Evolutionary conservation across 2,797 vertebrate genomes (phyloP).

Genomic region (Oryzias dopingdopingensis): DNA sequence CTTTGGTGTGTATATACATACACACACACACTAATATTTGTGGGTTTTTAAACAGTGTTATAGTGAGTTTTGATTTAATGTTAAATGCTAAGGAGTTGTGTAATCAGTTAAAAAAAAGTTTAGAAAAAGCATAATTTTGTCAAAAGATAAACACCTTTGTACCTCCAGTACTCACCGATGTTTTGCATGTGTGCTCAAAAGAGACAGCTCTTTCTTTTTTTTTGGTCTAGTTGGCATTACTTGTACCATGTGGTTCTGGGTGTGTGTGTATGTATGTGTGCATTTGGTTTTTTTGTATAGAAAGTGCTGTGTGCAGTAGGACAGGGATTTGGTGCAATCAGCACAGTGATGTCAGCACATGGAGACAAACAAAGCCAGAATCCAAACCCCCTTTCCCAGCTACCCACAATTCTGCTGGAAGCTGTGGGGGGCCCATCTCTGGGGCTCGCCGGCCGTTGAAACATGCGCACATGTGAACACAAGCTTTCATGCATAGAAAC

Average conservation of each 20-base stretch:
- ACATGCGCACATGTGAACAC: constrained; percentile 13
- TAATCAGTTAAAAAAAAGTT: no score
- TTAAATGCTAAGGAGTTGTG: no score
- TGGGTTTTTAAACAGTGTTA: no score
- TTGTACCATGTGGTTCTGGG: constrained; percentile 56
- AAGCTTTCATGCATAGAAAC: constrained; percentile 1
- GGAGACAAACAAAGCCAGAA: constrained; percentile 80
- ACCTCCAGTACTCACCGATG: no score
- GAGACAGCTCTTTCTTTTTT: constrained; percentile 59
- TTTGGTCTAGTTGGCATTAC: constrained; percentile 85
- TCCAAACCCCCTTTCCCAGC: constrained; percentile 56
- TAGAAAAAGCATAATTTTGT: no score
- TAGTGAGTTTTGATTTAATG: no score
- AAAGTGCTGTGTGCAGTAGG: constrained; percentile 87
- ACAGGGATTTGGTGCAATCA: constrained; percentile 87
- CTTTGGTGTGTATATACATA: not conserved
- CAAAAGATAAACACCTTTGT: no score
- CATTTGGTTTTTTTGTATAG: constrained; percentile 85
- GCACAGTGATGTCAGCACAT: constrained; percentile 86
- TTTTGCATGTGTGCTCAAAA: constrained; percentile 51
- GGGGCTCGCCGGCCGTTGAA: constrained; percentile 55
- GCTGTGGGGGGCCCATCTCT: constrained; percentile 48
- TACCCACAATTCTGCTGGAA: constrained; percentile 63
- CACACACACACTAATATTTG: constrained; percentile 34
- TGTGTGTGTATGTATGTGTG: constrained; percentile 40